A percentile compares a stretch with the other conserved stretches of the same genome.
These are phyloP conservation scores for Tetranychus cinnabarinus DNA, from an alignment of 1,140 invertebrate genomes.

Conservation along the genomic window DNA sequence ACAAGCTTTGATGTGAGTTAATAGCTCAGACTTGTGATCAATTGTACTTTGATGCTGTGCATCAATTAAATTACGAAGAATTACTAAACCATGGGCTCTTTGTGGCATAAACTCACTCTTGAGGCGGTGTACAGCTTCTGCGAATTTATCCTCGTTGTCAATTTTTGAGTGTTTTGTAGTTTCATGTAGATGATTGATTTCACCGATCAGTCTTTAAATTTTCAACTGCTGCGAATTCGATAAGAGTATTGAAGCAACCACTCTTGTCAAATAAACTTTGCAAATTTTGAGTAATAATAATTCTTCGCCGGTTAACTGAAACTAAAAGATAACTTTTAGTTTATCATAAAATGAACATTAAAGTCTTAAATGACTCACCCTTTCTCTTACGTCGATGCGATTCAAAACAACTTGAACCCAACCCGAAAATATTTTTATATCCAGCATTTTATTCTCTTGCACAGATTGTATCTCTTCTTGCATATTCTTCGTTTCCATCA, in stretches of 20 bases:
- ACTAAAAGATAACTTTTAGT: not conserved
- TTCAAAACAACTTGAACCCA: not conserved
- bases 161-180: not conserved
- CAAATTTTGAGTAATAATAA: not conserved
- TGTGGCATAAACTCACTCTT: conserved; percentile 48
- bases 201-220: not conserved
- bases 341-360: not conserved
- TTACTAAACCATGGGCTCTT: conserved; percentile 48
- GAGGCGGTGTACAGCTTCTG: conserved; percentile 33
- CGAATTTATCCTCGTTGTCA: conserved; percentile 1
- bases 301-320: not conserved
- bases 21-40: conserved; percentile 35
- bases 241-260: not conserved
- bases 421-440: not conserved
- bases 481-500: not conserved
- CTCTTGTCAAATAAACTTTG: not conserved
- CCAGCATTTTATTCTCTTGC: not conserved
- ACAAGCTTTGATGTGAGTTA: conserved; percentile 32
- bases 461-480: not conserved
- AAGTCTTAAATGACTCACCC: not conserved
- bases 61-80: conserved; percentile 42
- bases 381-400: not conserved
- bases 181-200: not conserved
- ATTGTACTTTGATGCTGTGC: conserved; percentile 33
- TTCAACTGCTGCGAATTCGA: not conserved